phyloP scores from a whole-genome alignment of 2,888 invertebrate genomes.

The Isotomurus palustris region DNA sequence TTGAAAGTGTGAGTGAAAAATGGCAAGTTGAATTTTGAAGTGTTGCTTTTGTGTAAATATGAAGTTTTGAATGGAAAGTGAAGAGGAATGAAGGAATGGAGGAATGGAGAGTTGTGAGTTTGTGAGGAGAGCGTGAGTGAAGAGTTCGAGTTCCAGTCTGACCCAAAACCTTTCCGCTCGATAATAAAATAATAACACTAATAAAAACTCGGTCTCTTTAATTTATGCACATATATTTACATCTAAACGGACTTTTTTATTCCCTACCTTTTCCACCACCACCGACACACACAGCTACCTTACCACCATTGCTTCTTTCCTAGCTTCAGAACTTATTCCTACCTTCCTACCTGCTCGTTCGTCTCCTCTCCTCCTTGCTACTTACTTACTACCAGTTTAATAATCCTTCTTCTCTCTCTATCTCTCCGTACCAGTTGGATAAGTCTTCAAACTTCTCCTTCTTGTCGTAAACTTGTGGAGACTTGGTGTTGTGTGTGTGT shows the following conservation, averaged over 20 bases:
- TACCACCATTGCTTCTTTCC: too few species aligned
- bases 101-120: too few species aligned
- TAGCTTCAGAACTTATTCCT: too few species aligned
- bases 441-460: not conserved
- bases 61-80: too few species aligned
- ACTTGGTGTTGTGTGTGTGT: not conserved
- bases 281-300: too few species aligned
- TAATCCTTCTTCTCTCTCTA: not conserved
- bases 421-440: not conserved
- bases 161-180: conserved; percentile 11
- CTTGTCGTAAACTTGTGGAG: not conserved
- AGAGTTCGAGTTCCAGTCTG: not conserved
- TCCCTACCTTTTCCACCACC: too few species aligned
- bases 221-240: conserved; percentile 47
- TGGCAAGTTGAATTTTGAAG: too few species aligned
- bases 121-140: too few species aligned
- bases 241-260: conserved; percentile 41
- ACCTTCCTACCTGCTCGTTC: not conserved
- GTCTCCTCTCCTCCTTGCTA: not conserved
- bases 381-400: not conserved
- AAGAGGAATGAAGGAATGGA: too few species aligned
- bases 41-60: too few species aligned
- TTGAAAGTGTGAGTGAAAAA: too few species aligned
- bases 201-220: conserved; percentile 42
- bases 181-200: conserved; percentile 42